Evolutionary conservation across 2,797 vertebrate genomes (phyloP).

Genomic region (Hoplostethus atlanticus): DNA sequence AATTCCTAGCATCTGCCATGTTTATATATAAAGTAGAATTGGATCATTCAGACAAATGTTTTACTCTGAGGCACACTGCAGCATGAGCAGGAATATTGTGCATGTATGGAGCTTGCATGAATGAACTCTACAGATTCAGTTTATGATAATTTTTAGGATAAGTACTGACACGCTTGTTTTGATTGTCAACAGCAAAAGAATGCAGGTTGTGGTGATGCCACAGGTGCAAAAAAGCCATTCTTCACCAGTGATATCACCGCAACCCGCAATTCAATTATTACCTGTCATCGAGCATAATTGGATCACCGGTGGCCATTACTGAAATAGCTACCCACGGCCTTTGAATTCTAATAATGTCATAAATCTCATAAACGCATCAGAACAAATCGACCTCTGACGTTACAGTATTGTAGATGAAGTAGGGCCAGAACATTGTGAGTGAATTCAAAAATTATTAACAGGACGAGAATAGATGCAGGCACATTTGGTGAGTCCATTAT

Average conservation of each 20-base stretch:
- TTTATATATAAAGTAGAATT: no score
- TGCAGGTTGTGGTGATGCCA: neutral
- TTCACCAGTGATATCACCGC: neutral
- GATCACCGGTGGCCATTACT: conserved; percentile 14
- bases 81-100: no score
- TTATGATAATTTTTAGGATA: conserved; percentile 5
- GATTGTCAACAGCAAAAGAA: neutral
- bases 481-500: conserved; percentile 60
- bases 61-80: no score
- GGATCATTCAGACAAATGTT: no score
- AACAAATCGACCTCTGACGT: neutral
- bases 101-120: neutral
- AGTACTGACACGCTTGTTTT: conserved; percentile 26
- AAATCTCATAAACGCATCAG: conserved; percentile 28
- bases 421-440: conserved; percentile 42
- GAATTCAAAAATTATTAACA: conserved; percentile 59
- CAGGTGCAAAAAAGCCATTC: neutral
- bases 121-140: neutral
- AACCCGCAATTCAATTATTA: conserved; percentile 12
- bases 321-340: conserved; percentile 20
- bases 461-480: conserved; percentile 66
- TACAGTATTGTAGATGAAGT: conserved; percentile 17
- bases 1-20: no score
- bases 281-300: conserved; percentile 20
- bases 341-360: conserved; percentile 45